phyloP scores from a whole-genome alignment of 2,888 invertebrate species.

The Lamellibrachia columna region DNA sequence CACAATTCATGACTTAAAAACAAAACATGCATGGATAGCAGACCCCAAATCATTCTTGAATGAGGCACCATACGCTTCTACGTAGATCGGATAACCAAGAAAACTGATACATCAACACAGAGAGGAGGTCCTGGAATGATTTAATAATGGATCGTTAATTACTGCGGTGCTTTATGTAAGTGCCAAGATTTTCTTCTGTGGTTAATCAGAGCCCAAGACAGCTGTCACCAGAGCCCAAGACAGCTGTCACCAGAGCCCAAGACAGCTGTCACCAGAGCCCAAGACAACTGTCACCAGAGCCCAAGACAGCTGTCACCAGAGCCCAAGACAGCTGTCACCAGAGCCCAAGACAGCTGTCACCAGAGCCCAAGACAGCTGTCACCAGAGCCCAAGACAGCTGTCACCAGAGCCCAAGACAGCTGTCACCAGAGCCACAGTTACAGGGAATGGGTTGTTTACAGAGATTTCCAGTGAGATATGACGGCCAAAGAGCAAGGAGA shows the following conservation, averaged over 20 bases:
- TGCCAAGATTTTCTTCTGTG: not conserved
- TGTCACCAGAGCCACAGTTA: not conserved
- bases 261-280: too few species aligned
- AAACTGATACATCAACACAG: not conserved
- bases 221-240: not conserved
- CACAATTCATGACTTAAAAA: not conserved
- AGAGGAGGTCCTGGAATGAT: not conserved
- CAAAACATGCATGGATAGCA: not conserved
- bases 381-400: too few species aligned
- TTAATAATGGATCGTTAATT: slow-evolving; percentile 11
- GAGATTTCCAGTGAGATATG: not conserved
- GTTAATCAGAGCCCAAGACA: not conserved
- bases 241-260: too few species aligned
- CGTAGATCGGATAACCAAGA: not conserved
- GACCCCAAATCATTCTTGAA: not conserved
- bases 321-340: not conserved
- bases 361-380: too few species aligned
- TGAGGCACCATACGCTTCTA: not conserved
- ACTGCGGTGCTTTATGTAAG: not conserved
- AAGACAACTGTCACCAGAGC: not conserved
- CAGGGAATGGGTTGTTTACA: not conserved
- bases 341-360: too few species aligned
- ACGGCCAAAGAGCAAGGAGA: slow-evolving; percentile 7
- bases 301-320: not conserved
- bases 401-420: not conserved